A percentile compares a stretch with the other conserved stretches of the same genome.
These are phyloP conservation scores for Drosophila pectinifera DNA, from an alignment of 1,140 invertebrate species.

Conservation along the genomic window DNA sequence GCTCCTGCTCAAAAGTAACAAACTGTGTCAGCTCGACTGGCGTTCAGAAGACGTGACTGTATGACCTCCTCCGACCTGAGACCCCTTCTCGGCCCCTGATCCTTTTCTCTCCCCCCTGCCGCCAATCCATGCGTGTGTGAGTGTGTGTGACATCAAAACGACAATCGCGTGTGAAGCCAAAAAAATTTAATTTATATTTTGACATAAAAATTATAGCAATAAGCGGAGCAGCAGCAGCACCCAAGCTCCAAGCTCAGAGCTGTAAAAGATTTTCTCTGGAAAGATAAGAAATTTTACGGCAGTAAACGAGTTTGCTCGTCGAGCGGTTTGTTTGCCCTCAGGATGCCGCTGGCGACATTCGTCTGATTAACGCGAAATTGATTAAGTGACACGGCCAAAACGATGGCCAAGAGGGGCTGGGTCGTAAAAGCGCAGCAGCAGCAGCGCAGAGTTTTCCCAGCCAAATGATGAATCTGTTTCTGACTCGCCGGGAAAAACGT, in stretches of 20 bases:
- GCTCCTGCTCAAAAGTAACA: slow-evolving; percentile 74
- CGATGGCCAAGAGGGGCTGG: slow-evolving; percentile 20
- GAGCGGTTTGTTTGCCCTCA: slow-evolving; percentile 69
- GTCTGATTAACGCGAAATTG: slow-evolving; percentile 81
- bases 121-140: slow-evolving; percentile 19
- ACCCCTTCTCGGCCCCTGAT: not conserved
- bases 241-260: slow-evolving; percentile 6
- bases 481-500: slow-evolving; percentile 35
- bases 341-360: slow-evolving; percentile 74
- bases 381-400: slow-evolving; percentile 72
- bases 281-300: slow-evolving; percentile 62
- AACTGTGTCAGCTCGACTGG: slow-evolving; percentile 80
- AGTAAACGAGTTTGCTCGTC: slow-evolving; percentile 40
- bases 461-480: slow-evolving; percentile 47
- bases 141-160: slow-evolving; percentile 77
- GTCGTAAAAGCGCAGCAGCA: slow-evolving; percentile 36
- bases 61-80: slow-evolving; percentile 50
- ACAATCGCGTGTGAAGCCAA: slow-evolving; percentile 79
- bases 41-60: slow-evolving; percentile 78
- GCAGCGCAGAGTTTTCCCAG: slow-evolving; percentile 5
- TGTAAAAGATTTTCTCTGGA: slow-evolving; percentile 38
- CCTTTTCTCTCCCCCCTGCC: slow-evolving; percentile 2
- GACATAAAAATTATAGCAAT: slow-evolving; percentile 84
- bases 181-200: slow-evolving; percentile 84
- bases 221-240: slow-evolving; percentile 48